Percentiles rank a stretch among this genome's conserved stretches.
These are phyloP conservation scores for Vulpes lagopus DNA, from an alignment of 2,113 vertebrate species.

Conservation along the genomic window DNA sequence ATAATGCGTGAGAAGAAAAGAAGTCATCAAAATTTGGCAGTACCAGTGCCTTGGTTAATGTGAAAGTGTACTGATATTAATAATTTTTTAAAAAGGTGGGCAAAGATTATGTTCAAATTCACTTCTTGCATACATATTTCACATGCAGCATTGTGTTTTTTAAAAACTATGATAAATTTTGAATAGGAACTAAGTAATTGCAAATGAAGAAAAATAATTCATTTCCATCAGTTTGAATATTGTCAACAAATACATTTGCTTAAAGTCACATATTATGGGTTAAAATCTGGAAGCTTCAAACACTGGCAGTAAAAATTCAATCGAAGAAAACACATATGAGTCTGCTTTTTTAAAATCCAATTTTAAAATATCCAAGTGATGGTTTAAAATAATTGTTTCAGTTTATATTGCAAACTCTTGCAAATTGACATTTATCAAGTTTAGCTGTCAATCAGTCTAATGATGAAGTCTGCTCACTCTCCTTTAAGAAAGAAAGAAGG, in stretches of 20 bases:
- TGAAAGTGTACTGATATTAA: not conserved
- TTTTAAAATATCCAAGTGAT: constrained; percentile 63
- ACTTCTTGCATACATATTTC: not conserved
- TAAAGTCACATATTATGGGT: not conserved
- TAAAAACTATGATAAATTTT: constrained; percentile 9
- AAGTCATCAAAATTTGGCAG: not conserved
- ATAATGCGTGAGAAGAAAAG: constrained; percentile 1
- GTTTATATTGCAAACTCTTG: constrained; percentile 66
- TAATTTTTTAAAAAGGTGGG: not conserved
- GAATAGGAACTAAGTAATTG: not conserved
- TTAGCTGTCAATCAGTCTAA: constrained; percentile 34
- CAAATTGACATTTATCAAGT: constrained; percentile 62
- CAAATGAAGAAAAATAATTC: not conserved
- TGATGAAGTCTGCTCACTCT: constrained; percentile 30
- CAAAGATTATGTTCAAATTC: not conserved
- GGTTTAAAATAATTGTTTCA: constrained; percentile 67
- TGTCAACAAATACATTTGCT: constrained; percentile 30
- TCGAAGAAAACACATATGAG: constrained; percentile 14
- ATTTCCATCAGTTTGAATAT: constrained; percentile 37
- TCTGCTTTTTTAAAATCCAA: constrained; percentile 39
- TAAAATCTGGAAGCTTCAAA: constrained; percentile 2
- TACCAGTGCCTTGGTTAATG: not conserved
- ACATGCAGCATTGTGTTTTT: not conserved
- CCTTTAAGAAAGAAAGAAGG: not conserved
- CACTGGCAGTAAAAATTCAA: constrained; percentile 44